phyloP scores from a whole-genome alignment of 2,113 vertebrate genomes.

The Myrmecobius fasciatus region DNA sequence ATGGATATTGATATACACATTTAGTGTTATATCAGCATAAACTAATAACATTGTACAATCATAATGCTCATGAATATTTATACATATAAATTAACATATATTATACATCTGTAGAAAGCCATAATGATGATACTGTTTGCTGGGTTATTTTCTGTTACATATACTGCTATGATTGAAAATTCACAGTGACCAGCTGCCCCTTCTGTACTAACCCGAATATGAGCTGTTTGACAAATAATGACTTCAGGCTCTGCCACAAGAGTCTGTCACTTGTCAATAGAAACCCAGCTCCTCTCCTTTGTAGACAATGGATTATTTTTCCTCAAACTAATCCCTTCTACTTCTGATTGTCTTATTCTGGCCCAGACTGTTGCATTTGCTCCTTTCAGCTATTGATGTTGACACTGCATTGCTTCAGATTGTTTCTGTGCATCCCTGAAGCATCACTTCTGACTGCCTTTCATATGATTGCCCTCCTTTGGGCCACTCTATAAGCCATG shows the following conservation, averaged over 20 bases:
- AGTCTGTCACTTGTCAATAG: slow-evolving; percentile 29
- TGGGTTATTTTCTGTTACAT: slow-evolving; percentile 23
- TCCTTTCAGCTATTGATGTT: slow-evolving; percentile 13
- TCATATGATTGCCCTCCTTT: neutral
- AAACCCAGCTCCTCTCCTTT: neutral
- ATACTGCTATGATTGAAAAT: slow-evolving; percentile 50
- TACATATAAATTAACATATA: slow-evolving; percentile 8
- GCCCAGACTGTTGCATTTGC: neutral
- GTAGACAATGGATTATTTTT: neutral
- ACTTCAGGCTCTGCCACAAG: slow-evolving; percentile 29
- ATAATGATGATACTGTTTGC: slow-evolving; percentile 9
- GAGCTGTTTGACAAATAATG: slow-evolving; percentile 50
- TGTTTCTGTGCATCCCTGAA: slow-evolving; percentile 34
- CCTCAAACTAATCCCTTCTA: neutral
- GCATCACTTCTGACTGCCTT: slow-evolving; percentile 16
- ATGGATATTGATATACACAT: neutral
- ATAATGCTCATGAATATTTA: neutral
- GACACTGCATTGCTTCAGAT: slow-evolving; percentile 31
- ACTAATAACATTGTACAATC: neutral
- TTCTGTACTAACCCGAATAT: slow-evolving; percentile 38
- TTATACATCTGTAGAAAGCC: slow-evolving; percentile 38
- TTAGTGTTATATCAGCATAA: neutral
- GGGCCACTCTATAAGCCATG: slow-evolving; percentile 2
- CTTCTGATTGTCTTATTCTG: neutral
- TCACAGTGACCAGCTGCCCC: slow-evolving; percentile 42